Evolutionary conservation across 2,113 vertebrate species (phyloP).

Genomic region (Poeciliopsis turrubarensis): DNA sequence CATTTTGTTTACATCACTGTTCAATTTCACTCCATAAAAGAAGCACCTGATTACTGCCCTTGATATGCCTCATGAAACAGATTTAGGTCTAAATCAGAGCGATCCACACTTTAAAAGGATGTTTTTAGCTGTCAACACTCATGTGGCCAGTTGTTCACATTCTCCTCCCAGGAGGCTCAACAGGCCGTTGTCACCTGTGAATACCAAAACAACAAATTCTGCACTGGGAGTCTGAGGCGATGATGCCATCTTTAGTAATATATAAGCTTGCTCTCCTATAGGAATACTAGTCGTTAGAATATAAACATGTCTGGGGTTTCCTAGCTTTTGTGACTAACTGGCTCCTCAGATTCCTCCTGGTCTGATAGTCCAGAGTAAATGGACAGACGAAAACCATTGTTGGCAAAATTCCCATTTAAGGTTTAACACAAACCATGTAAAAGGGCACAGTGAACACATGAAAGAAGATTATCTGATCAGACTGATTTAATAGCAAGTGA

Average conservation of each 20-base stretch:
- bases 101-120: not conserved
- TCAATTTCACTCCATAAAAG: not conserved
- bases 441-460: not conserved
- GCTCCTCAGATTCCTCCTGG: not conserved
- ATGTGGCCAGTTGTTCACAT: not conserved
- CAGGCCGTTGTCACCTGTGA: conserved; percentile 2
- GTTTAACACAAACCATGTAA: not conserved
- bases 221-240: not conserved
- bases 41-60: not conserved
- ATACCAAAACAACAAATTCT: conserved; percentile 1
- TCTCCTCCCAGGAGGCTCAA: conserved; percentile 1
- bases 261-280: not conserved
- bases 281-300: not conserved
- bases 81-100: not conserved
- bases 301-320: not conserved
- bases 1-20: too few species aligned
- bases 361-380: not conserved
- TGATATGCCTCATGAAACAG: not conserved
- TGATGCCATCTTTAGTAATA: not conserved
- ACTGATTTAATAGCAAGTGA: too few species aligned
- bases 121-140: not conserved
- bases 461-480: too few species aligned
- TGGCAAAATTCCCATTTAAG: not conserved
- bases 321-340: too few species aligned
- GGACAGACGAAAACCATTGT: not conserved